Evolutionary conservation across 2,888 invertebrate species (phyloP), one percentile per base, ranked within the genome.

Genomic region (Drosophila nigricruria): DNA sequence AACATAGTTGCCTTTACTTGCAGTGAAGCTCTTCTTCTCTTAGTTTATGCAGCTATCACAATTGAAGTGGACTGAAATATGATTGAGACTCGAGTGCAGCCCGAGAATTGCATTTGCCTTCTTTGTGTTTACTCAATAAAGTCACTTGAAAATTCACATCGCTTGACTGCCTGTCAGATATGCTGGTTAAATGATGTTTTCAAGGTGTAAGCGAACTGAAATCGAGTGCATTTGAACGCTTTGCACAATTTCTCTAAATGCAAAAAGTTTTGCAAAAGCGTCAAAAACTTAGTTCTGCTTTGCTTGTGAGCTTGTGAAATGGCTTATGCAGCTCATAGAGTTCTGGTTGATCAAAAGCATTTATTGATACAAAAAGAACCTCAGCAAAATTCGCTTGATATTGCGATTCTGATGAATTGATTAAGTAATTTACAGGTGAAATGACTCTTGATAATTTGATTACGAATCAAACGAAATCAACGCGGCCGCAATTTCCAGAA

Each of bases 181-280:
- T n/a, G 10, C 27, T 23, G 16, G 43, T 23, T 27, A n/a, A 45
- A 25, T 45, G 16, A 16, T 23, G 20, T 43, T 8, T 42, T 23
- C 43, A 23, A 20, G 3, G 6, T 23, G 14, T 23, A 8, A 1
- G 10, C 14, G 14, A 23, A 43, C 16, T n/a, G 45, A 45, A 25
- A 45, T 45, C 45, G 45, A 45, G 16, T 45, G 45, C 9, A 45
- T 49, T 30, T 30, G 60, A 67, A 86, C 73, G 36, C 36, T 36
- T 36, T 16, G 36, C 36, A 36, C 6, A 36, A 36, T 16, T 86
- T 86, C 77, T 83, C 80, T 65, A 71, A 83, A 89, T 73, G 68
- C 56, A 54, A 54, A 71, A 72, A 87, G 40, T 78, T 83, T 69
- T 50, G 38, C 59, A 52, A 67, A 23, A 3, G 49, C 14, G 18